Conservation (phyloP, 2,113 vertebrate genomes). For the Dendropsophus ebraccatus region DNA sequence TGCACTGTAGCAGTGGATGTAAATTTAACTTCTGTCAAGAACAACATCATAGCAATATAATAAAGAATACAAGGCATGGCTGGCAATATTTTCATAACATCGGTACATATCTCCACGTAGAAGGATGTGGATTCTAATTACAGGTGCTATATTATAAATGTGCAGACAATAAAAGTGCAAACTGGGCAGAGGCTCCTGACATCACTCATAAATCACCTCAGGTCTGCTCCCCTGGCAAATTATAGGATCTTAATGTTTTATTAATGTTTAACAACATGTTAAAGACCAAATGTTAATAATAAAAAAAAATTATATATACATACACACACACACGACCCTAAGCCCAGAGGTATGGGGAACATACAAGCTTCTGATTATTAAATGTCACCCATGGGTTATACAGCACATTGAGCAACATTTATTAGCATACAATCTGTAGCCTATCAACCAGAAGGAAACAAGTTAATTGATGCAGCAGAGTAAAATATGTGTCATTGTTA, state of each 20-base stretch:
- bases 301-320: background rate
- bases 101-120: background rate
- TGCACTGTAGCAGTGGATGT: background rate
- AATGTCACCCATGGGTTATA: conserved; percentile 5
- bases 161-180: background rate
- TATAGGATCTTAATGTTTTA: background rate
- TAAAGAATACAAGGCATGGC: background rate
- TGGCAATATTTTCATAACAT: background rate
- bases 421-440: background rate
- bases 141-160: conserved; percentile 7
- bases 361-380: background rate
- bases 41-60: background rate
- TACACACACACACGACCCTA: background rate
- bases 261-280: conserved; percentile 18
- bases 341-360: background rate
- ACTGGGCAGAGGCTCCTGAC: conserved; percentile 7
- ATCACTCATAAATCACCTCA: conserved; percentile 11
- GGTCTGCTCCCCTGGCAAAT: background rate
- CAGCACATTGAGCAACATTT: background rate
- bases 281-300: conserved; percentile 10
- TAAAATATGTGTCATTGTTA: background rate
- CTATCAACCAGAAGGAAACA: background rate
- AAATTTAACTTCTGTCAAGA: background rate
- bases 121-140: background rate
- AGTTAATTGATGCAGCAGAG: background rate